phyloP scores from a whole-genome alignment of 2,113 vertebrate genomes.

The Platycercus adscitus region DNA sequence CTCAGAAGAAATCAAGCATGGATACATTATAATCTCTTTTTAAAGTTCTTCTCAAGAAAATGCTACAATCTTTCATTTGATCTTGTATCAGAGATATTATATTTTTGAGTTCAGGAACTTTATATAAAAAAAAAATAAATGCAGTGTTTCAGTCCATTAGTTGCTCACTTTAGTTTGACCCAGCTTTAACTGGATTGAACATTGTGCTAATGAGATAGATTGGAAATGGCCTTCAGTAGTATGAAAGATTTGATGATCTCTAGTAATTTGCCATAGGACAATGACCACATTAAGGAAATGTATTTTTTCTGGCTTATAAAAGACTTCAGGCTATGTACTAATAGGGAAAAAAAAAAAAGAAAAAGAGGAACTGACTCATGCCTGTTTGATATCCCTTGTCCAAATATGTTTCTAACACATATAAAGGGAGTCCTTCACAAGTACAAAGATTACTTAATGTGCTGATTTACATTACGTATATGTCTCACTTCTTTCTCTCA shows the following conservation, averaged over 20 bases:
- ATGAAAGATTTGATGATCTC: slow-evolving; percentile 58
- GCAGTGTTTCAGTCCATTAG: slow-evolving; percentile 58
- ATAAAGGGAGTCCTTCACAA: not conserved
- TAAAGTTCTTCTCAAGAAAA: not conserved
- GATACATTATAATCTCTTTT: not conserved
- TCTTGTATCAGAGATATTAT: not conserved
- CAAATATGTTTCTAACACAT: slow-evolving; percentile 8
- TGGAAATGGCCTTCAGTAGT: slow-evolving; percentile 58
- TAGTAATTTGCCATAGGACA: slow-evolving; percentile 55
- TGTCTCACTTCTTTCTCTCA: not conserved
- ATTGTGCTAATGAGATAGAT: slow-evolving; percentile 61
- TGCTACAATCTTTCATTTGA: not conserved
- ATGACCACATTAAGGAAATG: slow-evolving; percentile 45
- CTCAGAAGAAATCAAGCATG: not conserved
- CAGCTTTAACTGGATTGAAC: slow-evolving; percentile 50
- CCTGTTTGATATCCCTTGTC: not conserved
- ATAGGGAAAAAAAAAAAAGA: not conserved
- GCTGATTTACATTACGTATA: not conserved
- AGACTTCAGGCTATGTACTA: slow-evolving; percentile 1
- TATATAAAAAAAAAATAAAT: not conserved
- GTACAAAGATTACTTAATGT: not conserved
- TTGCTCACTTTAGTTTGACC: slow-evolving; percentile 51
- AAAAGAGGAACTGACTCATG: not conserved
- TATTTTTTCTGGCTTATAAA: slow-evolving; percentile 47
- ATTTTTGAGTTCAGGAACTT: slow-evolving; percentile 21